These are phyloP conservation scores for Phocoena sinus DNA, from an alignment of 2,113 vertebrate genomes.

Conservation along the genomic window DNA sequence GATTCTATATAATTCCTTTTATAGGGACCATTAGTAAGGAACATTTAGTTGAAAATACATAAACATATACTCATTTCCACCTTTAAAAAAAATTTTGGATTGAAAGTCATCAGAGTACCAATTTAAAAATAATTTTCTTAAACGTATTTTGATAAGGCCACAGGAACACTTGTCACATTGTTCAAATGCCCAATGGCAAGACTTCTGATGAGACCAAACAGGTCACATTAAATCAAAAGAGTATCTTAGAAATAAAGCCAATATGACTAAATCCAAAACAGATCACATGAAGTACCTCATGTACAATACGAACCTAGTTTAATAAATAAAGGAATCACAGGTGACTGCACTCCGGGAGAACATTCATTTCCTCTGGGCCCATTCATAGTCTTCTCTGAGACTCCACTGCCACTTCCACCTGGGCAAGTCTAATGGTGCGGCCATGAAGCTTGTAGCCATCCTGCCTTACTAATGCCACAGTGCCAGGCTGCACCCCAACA, in stretches of 20 bases:
- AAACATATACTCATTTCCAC: neutral
- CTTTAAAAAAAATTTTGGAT: slow-evolving; percentile 39
- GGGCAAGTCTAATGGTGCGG: slow-evolving; percentile 88
- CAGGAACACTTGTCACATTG: slow-evolving; percentile 28
- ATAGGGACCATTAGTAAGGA: neutral
- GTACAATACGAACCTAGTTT: slow-evolving; percentile 67
- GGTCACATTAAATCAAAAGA: slow-evolving; percentile 66
- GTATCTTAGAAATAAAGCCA: slow-evolving; percentile 71
- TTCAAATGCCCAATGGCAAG: slow-evolving; percentile 64
- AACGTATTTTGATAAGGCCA: slow-evolving; percentile 56
- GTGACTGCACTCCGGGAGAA: slow-evolving; percentile 39
- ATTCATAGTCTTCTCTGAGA: slow-evolving; percentile 75
- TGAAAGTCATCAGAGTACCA: slow-evolving; percentile 43
- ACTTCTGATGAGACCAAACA: slow-evolving; percentile 52
- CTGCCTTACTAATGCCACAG: slow-evolving; percentile 83
- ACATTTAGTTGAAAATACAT: slow-evolving; percentile 13
- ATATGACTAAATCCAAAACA: slow-evolving; percentile 64
- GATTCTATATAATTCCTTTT: neutral
- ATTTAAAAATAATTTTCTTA: slow-evolving; percentile 52
- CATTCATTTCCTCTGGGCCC: neutral
- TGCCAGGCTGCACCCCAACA: slow-evolving; percentile 82
- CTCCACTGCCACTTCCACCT: slow-evolving; percentile 87
- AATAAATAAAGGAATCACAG: slow-evolving; percentile 82
- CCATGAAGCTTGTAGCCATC: slow-evolving; percentile 91
- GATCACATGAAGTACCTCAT: slow-evolving; percentile 72